phyloP scores from a whole-genome alignment of 2,797 vertebrate genomes.

The Salarias fasciatus region DNA sequence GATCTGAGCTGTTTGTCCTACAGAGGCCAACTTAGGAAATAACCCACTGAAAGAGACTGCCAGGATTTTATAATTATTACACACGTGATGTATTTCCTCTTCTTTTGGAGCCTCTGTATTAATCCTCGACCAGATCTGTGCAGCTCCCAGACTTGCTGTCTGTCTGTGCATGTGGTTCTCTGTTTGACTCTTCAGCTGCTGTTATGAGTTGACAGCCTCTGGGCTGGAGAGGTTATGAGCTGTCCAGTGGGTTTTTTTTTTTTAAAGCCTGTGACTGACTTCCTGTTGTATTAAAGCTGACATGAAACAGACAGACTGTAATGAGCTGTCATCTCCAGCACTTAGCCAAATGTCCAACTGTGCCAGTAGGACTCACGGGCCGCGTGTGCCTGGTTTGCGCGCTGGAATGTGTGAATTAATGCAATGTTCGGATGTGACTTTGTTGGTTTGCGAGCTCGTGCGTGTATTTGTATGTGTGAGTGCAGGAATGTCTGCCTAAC shows the following conservation, averaged over 20 bases:
- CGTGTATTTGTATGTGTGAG: background rate
- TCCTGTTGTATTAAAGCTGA: slow-evolving; percentile 61
- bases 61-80: slow-evolving; percentile 8
- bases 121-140: background rate
- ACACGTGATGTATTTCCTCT: background rate
- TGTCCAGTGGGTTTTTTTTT: slow-evolving; percentile 21
- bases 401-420: background rate
- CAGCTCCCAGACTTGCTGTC: background rate
- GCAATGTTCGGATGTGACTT: background rate
- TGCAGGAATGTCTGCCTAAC: slow-evolving; percentile 64
- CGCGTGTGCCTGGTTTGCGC: slow-evolving; percentile 20
- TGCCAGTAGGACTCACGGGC: background rate
- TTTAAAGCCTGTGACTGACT: slow-evolving; percentile 49
- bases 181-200: slow-evolving; percentile 6
- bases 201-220: slow-evolving; percentile 16
- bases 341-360: slow-evolving; percentile 42
- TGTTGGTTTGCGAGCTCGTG: slow-evolving; percentile 1
- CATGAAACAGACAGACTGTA: slow-evolving; percentile 51
- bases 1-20: slow-evolving; percentile 68
- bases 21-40: slow-evolving; percentile 68
- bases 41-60: slow-evolving; percentile 30
- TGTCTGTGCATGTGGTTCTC: background rate
- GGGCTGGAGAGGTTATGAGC: slow-evolving; percentile 29
- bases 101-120: slow-evolving; percentile 15
- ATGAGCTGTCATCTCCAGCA: slow-evolving; percentile 60